These are phyloP conservation scores for Chrysopa pallens DNA, from an alignment of 1,140 invertebrate species.

Conservation along the genomic window DNA sequence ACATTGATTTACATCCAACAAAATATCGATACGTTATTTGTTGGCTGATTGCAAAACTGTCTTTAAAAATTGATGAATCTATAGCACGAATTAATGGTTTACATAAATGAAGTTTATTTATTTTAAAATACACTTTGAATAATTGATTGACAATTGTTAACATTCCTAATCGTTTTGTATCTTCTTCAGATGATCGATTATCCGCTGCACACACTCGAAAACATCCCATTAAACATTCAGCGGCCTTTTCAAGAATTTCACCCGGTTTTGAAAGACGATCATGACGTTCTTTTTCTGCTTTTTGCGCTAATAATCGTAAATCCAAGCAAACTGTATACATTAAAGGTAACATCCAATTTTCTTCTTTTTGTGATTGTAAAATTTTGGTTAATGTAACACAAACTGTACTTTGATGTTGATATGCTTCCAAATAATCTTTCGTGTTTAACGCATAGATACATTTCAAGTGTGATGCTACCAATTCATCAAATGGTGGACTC, in stretches of 20 bases:
- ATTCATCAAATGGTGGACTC: constrained; percentile 56
- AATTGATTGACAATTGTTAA: constrained; percentile 90
- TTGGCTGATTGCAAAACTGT: constrained; percentile 68
- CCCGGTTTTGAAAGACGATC: constrained; percentile 36
- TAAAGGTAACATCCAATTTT: constrained; percentile 88
- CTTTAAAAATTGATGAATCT: constrained; percentile 76
- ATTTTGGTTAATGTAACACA: constrained; percentile 67
- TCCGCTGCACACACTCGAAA: constrained; percentile 94
- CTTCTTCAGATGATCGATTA: constrained; percentile 67
- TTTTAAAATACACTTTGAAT: constrained; percentile 94
- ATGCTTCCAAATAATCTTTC: constrained; percentile 56
- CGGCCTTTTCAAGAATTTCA: constrained; percentile 81
- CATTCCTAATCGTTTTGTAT: constrained; percentile 93
- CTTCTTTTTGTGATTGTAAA: constrained; percentile 77
- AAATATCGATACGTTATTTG: constrained; percentile 95
- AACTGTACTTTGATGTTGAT: constrained; percentile 55
- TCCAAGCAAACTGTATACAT: constrained; percentile 83
- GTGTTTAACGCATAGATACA: constrained; percentile 41
- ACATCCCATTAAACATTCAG: constrained; percentile 82
- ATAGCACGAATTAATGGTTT: constrained; percentile 93
- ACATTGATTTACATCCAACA: constrained; percentile 93
- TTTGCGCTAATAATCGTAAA: constrained; percentile 62
- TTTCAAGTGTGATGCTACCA: constrained; percentile 64
- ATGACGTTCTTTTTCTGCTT: constrained; percentile 43
- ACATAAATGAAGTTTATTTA: constrained; percentile 92